These are phyloP conservation scores for Drosophila oshimai DNA, from an alignment of 1,140 invertebrate species.

Conservation along the genomic window DNA sequence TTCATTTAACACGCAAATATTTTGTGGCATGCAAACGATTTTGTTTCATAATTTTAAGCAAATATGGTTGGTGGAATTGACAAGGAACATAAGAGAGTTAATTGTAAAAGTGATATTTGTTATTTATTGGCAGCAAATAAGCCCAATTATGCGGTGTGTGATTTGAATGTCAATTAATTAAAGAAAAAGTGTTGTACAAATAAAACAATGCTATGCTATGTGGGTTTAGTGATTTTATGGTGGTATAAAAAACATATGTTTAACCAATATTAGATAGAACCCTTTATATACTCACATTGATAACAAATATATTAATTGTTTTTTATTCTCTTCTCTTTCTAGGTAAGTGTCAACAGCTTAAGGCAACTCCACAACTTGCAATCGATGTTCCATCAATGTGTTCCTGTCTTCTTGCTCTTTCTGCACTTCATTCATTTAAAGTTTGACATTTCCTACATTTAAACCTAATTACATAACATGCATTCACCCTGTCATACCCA, in stretches of 20 bases:
- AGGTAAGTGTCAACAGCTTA: constrained; percentile 47
- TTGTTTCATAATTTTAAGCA: constrained; percentile 77
- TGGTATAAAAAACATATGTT: neutral
- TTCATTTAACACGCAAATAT: constrained; percentile 66
- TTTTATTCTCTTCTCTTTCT: constrained; percentile 34
- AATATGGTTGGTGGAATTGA: constrained; percentile 27
- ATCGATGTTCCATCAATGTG: constrained; percentile 62
- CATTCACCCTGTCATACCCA: constrained; percentile 8
- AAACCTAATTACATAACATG: constrained; percentile 29
- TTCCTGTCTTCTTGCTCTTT: constrained; percentile 30
- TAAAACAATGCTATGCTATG: no score
- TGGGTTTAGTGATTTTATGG: no score
- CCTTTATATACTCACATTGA: neutral
- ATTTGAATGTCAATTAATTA: constrained; percentile 12
- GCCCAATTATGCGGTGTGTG: constrained; percentile 19
- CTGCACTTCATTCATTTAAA: constrained; percentile 32
- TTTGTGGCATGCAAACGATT: constrained; percentile 56
- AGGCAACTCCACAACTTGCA: neutral
- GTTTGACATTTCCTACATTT: neutral
- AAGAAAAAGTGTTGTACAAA: no score
- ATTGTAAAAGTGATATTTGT: constrained; percentile 46
- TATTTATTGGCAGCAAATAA: constrained; percentile 32
- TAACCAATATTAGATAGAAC: neutral
- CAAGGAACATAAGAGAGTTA: constrained; percentile 25
- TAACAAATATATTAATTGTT: neutral